Conservation (phyloP, 2,113 vertebrate genomes). For the Cyphomyrus discorhynchus region DNA sequence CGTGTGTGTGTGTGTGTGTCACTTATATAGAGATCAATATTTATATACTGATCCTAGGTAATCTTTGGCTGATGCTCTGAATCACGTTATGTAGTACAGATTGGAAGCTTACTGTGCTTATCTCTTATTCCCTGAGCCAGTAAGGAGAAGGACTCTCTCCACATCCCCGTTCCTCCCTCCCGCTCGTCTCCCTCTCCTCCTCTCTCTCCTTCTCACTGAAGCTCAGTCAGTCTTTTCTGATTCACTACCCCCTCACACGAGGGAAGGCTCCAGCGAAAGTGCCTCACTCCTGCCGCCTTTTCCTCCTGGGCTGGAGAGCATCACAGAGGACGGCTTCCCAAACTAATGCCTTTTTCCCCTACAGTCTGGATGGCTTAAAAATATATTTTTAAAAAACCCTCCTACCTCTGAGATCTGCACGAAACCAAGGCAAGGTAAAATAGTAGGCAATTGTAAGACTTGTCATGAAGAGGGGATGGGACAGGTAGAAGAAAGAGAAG, state of each 20-base stretch:
- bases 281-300: not conserved
- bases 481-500: not conserved
- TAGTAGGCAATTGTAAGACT: not conserved
- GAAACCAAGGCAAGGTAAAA: not conserved
- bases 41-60: not conserved
- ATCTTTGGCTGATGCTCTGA: not conserved
- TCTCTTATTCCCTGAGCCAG: not conserved
- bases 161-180: not conserved
- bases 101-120: not conserved
- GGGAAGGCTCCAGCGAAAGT: conserved; percentile 8
- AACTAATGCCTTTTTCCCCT: not conserved
- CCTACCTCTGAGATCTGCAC: not conserved
- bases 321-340: not conserved
- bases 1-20: not conserved
- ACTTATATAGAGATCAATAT: not conserved
- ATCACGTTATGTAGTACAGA: not conserved
- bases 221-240: not conserved
- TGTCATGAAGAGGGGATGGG: not conserved
- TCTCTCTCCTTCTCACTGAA: not conserved
- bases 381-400: not conserved
- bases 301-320: not conserved
- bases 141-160: conserved; percentile 13
- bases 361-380: not conserved
- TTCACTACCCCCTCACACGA: conserved; percentile 16
- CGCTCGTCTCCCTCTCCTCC: not conserved